Percentiles rank a stretch among this genome's conserved stretches.
phyloP scores from a whole-genome alignment of 2,113 vertebrate species.

The human region DNA sequence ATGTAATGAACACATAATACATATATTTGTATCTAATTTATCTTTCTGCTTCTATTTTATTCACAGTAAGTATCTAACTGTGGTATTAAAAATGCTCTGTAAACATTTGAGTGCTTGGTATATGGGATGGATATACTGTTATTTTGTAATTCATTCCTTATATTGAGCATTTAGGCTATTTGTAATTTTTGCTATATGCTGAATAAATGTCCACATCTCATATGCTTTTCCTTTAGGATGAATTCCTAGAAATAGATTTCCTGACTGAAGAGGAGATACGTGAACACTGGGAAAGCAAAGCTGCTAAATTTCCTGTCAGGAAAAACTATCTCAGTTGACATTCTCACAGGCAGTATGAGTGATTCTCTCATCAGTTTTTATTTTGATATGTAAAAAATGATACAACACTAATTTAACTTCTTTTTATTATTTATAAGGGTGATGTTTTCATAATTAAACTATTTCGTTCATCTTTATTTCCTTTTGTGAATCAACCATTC shows the following conservation, averaged over 20 bases:
- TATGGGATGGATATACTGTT: neutral
- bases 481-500: constrained; percentile 8
- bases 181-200: neutral
- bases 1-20: neutral
- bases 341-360: neutral
- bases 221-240: neutral
- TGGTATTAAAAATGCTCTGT: neutral
- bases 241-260: neutral
- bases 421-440: neutral
- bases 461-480: neutral
- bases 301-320: neutral
- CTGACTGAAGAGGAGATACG: neutral
- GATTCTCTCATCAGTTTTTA: neutral
- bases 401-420: neutral
- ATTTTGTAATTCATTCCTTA: neutral
- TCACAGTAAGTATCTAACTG: neutral
- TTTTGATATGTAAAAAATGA: neutral
- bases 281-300: neutral
- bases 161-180: neutral
- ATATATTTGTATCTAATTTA: neutral
- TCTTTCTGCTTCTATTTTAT: neutral
- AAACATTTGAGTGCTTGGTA: neutral
- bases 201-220: neutral
- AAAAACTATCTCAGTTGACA: neutral
- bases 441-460: neutral